Evolutionary conservation across 2,113 vertebrate species (phyloP).

Genomic region (Misgurnus mizolepis): DNA sequence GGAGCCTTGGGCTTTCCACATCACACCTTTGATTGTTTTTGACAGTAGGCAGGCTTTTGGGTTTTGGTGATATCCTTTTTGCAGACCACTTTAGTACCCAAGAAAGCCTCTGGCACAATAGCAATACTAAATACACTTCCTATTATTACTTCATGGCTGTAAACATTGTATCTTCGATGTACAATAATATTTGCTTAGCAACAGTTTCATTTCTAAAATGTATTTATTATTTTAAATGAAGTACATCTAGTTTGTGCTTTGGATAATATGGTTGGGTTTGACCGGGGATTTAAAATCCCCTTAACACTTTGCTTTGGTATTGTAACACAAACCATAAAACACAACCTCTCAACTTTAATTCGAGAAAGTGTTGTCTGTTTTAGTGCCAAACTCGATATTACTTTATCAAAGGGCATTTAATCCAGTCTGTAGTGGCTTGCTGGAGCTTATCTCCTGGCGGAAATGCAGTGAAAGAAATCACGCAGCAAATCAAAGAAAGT

Average conservation of each 20-base stretch:
- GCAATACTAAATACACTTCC: not conserved
- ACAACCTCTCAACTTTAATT: conserved; percentile 27
- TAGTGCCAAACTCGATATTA: conserved; percentile 47
- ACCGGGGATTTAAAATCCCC: conserved; percentile 14
- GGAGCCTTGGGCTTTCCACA: conserved; percentile 17
- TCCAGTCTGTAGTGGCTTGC: conserved; percentile 60
- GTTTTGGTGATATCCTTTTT: conserved; percentile 33
- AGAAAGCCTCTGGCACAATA: conserved; percentile 26
- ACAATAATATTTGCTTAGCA: not conserved
- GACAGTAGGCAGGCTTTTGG: conserved; percentile 35
- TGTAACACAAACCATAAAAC: conserved; percentile 22
- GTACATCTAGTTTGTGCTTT: not conserved
- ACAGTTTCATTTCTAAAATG: not conserved
- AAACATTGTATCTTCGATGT: not conserved
- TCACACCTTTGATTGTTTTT: conserved; percentile 11
- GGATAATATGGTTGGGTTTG: not conserved
- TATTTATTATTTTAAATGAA: not conserved
- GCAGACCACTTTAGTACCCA: conserved; percentile 1
- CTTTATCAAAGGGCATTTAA: conserved; percentile 63
- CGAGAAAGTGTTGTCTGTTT: conserved; percentile 58
- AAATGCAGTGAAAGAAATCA: conserved; percentile 60
- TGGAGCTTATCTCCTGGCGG: conserved; percentile 67
- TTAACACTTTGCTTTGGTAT: conserved; percentile 30
- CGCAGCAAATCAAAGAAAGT: conserved; percentile 59
- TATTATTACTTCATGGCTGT: conserved; percentile 13